Conservation (phyloP, 2,888 invertebrate genomes). For the Synanthedon vespiformis region DNA sequence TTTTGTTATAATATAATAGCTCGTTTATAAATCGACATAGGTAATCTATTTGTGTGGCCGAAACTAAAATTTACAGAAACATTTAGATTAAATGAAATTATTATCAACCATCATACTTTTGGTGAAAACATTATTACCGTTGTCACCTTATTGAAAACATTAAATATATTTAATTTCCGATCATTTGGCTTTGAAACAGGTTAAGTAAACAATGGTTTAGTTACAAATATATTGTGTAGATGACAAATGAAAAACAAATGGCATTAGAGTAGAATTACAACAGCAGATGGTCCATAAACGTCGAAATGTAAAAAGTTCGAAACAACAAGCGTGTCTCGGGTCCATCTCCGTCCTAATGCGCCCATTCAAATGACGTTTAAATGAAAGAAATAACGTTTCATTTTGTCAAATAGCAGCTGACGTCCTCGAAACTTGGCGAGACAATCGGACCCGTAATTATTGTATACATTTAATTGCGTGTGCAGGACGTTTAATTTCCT, state of each 20-base stretch:
- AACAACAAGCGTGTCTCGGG: conserved; percentile 26
- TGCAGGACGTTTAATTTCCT: conserved; percentile 19
- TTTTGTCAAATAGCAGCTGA: conserved; percentile 34
- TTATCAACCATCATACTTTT: too few species aligned
- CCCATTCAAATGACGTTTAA: conserved; percentile 16
- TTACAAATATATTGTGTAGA: not conserved
- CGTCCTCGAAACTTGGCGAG: conserved; percentile 22
- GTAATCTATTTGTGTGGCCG: too few species aligned
- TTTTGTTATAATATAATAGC: too few species aligned
- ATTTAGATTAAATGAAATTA: too few species aligned
- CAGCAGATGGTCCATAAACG: conserved; percentile 48
- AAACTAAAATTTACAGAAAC: too few species aligned
- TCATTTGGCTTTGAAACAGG: too few species aligned
- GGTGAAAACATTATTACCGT: too few species aligned
- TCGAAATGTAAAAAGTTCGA: conserved; percentile 41
- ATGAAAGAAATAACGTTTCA: conserved; percentile 32
- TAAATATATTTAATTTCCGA: too few species aligned
- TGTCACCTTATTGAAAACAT: too few species aligned
- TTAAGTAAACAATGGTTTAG: too few species aligned
- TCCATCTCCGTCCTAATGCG: conserved; percentile 11
- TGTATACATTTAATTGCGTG: conserved; percentile 36
- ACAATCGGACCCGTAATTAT: conserved; percentile 43
- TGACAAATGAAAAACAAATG: conserved; percentile 6
- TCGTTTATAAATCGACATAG: too few species aligned
- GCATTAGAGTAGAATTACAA: conserved; percentile 18